Percentiles rank a stretch among this genome's conserved stretches.
Conservation (phyloP, 2,888 invertebrate species). For the Xestia rhomboidea region DNA sequence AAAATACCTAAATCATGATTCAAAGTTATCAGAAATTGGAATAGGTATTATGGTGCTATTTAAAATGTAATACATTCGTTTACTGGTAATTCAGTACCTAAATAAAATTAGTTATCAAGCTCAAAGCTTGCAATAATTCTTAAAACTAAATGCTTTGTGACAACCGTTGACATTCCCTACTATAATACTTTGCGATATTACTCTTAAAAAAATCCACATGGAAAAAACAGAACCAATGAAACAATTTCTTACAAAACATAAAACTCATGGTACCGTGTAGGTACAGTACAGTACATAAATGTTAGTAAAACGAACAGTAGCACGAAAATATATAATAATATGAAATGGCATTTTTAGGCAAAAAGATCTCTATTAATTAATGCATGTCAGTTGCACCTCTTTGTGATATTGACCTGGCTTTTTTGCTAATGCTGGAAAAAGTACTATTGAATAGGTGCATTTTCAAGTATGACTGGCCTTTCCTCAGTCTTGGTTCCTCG, state of each 20-base stretch:
- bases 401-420: constrained; percentile 42
- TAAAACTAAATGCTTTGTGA: constrained; percentile 83
- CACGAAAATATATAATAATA: constrained; percentile 31
- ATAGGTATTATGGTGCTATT: constrained; percentile 46
- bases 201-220: constrained; percentile 56
- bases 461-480: constrained; percentile 45
- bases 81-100: too few species aligned
- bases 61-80: too few species aligned
- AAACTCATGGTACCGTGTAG: constrained; percentile 58
- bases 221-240: constrained; percentile 63
- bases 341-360: constrained; percentile 63
- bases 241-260: constrained; percentile 64
- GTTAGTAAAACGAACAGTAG: constrained; percentile 66
- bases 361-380: constrained; percentile 37
- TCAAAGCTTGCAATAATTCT: constrained; percentile 74
- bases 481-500: constrained; percentile 47
- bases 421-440: constrained; percentile 33
- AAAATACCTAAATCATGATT: constrained; percentile 61
- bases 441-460: constrained; percentile 19
- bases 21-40: constrained; percentile 39
- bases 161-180: constrained; percentile 69
- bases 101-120: constrained; percentile 66
- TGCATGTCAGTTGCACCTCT: constrained; percentile 65
- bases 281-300: constrained; percentile 40
- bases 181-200: constrained; percentile 65